Evolutionary conservation across 2,113 vertebrate species (phyloP).

Genomic region (Tyto alba): DNA sequence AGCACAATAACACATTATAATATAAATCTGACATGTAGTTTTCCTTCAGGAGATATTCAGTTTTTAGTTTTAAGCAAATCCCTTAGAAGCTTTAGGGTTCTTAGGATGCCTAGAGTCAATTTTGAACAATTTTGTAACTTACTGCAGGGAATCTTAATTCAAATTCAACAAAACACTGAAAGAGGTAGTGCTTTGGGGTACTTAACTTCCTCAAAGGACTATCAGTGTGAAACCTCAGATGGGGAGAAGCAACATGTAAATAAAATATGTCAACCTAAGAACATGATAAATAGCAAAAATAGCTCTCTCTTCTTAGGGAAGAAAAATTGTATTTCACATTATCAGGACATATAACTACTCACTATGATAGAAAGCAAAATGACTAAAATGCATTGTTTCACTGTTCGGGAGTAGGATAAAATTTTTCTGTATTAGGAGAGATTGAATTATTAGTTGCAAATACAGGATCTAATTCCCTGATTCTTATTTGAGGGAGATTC

Average conservation of each 20-base stretch:
- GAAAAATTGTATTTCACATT: background rate
- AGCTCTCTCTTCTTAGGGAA: background rate
- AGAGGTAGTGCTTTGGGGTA: slow-evolving; percentile 58
- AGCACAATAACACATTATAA: slow-evolving; percentile 53
- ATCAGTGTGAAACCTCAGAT: slow-evolving; percentile 35
- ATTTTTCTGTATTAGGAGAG: background rate
- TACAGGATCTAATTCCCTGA: background rate
- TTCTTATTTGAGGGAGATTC: background rate
- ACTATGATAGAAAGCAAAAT: background rate
- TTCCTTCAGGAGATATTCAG: slow-evolving; percentile 71
- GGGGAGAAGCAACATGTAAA: slow-evolving; percentile 55
- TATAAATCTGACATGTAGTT: slow-evolving; percentile 68
- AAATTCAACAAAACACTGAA: slow-evolving; percentile 70
- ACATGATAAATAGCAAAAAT: background rate
- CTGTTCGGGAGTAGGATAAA: background rate
- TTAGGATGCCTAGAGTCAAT: slow-evolving; percentile 73
- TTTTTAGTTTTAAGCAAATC: slow-evolving; percentile 72
- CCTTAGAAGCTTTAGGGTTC: slow-evolving; percentile 77
- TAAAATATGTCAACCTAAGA: slow-evolving; percentile 56
- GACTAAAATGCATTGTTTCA: background rate
- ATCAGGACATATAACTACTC: background rate
- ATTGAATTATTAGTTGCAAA: background rate
- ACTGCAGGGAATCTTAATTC: slow-evolving; percentile 73
- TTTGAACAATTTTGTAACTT: slow-evolving; percentile 71
- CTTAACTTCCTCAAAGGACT: slow-evolving; percentile 57